Conservation (phyloP, 2,888 invertebrate species). For the Amphipoea lucens region DNA sequence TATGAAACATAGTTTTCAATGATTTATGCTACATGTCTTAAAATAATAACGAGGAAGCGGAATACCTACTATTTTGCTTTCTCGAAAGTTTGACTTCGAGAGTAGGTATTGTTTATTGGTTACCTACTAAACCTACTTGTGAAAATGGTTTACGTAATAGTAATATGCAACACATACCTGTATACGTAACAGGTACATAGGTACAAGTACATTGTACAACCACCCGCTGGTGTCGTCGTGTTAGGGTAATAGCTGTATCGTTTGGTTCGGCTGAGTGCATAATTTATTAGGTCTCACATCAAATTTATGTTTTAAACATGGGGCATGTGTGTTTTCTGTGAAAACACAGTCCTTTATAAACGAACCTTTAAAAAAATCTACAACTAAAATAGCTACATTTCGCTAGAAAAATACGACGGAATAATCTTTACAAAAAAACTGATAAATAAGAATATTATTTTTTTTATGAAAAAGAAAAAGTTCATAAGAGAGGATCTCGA, state of each 20-base stretch:
- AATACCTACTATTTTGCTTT: background rate
- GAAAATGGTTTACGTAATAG: slow-evolving; percentile 6
- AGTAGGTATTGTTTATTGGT: background rate
- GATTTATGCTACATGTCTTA: background rate
- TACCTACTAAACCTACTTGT: background rate
- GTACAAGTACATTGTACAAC: slow-evolving; percentile 18
- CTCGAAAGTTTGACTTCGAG: background rate
- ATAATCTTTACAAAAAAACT: slow-evolving; percentile 53
- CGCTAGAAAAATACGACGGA: slow-evolving; percentile 25
- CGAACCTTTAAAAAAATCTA: background rate
- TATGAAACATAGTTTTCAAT: background rate
- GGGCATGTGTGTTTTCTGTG: slow-evolving; percentile 19
- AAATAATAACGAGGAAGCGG: background rate
- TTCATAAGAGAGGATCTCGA: slow-evolving; percentile 73
- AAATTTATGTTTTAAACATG: slow-evolving; percentile 61
- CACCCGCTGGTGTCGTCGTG: slow-evolving; percentile 19
- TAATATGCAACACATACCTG: background rate
- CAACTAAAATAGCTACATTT: background rate
- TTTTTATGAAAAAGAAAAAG: slow-evolving; percentile 74
- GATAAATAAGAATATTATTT: slow-evolving; percentile 61
- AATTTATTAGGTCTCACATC: slow-evolving; percentile 58
- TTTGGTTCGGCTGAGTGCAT: slow-evolving; percentile 57
- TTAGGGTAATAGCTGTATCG: slow-evolving; percentile 47
- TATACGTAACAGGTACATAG: slow-evolving; percentile 6
- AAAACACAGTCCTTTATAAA: slow-evolving; percentile 12